Evolutionary conservation across 2,113 vertebrate genomes (phyloP), one percentile per base, ranked within the genome.

Genomic region (Actenoides lindsayi): DNA sequence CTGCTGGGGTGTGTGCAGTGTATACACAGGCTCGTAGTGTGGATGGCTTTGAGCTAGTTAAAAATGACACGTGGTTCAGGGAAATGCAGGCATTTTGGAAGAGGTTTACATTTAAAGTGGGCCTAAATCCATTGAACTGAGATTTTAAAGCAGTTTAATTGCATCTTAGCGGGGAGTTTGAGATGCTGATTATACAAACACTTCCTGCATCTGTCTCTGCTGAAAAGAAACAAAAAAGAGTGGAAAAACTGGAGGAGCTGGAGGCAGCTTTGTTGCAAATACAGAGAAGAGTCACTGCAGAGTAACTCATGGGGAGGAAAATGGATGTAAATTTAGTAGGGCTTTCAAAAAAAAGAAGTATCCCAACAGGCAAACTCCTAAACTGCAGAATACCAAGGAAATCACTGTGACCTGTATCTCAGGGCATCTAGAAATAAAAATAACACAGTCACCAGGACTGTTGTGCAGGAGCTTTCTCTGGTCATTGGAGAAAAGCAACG

Each of bases 91-190:
- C 1, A 4, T 76, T 76, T 41, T 27, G 50, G 77, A 65, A 48
- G 2, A 69, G 62, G 7, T 64, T 94, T 65, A 77, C 77, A 69
- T 78, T 90, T 68, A 7, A 87, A 87, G 62, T 71, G 54, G 31
- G 70, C 23, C 57, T 87, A 82, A 91, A 95, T 79, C 62, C 65
- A 76, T 75, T 65, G 1, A 21, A 92, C 19, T 19, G 83, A 85
- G 87, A 53, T 79, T 96, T 91, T 57, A 82, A 82, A 89, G 89
- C 41, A 25, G 35, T 53, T 95, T 94, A 91, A 95, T 91, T 82
- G 87, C 74, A 89, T 87, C 87, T 84, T 95, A 73, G 91, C 70
- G 91, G 91, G 80, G 68, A 93, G 86, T 73, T 82, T 5, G 89
- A 76, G 83, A 73, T 46, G 83, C 53, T 92, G 86, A 65, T 93